These are phyloP conservation scores for Odocoileus hemionus DNA, from an alignment of 2,113 vertebrate species.

Conservation along the genomic window DNA sequence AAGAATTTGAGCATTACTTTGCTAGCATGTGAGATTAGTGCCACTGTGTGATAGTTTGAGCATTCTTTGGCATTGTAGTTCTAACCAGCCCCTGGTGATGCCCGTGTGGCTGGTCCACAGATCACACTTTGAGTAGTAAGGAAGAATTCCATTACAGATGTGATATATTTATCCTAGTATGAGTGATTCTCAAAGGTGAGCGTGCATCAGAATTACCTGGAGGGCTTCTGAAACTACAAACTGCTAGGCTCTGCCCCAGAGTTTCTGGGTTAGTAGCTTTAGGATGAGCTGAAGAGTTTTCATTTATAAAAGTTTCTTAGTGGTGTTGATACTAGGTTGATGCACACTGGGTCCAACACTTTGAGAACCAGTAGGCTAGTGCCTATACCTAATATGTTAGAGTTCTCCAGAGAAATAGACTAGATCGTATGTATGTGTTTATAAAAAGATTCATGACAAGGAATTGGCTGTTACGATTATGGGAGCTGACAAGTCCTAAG, in stretches of 20 bases:
- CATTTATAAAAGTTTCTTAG: not conserved
- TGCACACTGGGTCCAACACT: not conserved
- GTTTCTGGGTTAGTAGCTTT: not conserved
- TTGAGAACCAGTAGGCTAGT: not conserved
- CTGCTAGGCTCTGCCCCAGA: not conserved
- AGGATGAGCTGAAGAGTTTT: not conserved
- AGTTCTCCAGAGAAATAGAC: not conserved
- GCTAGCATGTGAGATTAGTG: not conserved
- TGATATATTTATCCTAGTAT: not conserved
- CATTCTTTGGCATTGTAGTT: not conserved
- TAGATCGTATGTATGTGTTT: not conserved
- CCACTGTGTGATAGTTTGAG: not conserved
- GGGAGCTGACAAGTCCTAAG: not conserved
- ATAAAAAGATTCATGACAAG: not conserved
- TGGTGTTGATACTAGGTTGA: not conserved
- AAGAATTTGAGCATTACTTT: not conserved
- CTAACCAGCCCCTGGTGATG: not conserved
- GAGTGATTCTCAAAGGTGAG: not conserved
- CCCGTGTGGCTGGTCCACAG: not conserved
- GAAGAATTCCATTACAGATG: not conserved
- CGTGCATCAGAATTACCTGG: not conserved
- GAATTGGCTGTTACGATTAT: not conserved
- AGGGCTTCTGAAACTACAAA: not conserved
- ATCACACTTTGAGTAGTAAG: not conserved
- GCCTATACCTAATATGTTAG: not conserved